phyloP scores from a whole-genome alignment of 2,113 vertebrate genomes.

The Oxygymnocypris stewartii region DNA sequence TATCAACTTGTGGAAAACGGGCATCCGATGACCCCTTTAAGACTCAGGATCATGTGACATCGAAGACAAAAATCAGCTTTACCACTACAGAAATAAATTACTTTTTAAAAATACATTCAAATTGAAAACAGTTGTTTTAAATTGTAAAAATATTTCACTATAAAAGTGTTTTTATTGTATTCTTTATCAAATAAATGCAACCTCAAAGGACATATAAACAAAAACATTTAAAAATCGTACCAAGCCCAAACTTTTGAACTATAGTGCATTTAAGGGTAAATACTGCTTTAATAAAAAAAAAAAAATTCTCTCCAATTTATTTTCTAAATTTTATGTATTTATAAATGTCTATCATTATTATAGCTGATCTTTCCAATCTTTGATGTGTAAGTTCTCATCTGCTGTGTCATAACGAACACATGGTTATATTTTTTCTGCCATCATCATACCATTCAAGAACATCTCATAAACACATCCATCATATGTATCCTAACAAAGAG shows the following conservation, averaged over 20 bases:
- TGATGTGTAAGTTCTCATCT: background rate
- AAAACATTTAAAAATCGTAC: background rate
- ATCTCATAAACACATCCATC: conserved; percentile 28
- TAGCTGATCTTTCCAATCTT: background rate
- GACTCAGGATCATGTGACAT: background rate
- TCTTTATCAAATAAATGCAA: background rate
- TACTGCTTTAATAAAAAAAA: background rate
- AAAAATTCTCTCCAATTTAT: background rate
- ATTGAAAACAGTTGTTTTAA: background rate
- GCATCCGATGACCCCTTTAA: no score
- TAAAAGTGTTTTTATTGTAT: background rate
- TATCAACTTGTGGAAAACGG: no score
- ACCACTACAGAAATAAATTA: background rate
- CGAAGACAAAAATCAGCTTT: background rate
- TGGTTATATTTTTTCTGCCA: conserved; percentile 23
- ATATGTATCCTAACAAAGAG: conserved; percentile 13
- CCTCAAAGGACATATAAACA: no score
- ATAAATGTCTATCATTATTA: background rate
- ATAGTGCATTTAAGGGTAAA: background rate
- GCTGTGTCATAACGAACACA: conserved; percentile 2
- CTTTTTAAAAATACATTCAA: background rate
- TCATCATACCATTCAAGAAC: conserved; percentile 17
- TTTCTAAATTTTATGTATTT: background rate
- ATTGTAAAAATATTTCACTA: background rate
- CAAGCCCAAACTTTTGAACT: background rate